Evolutionary conservation across 2,888 invertebrate genomes (phyloP), one percentile per base, ranked within the genome.

Genomic region (Catocala sponsa): DNA sequence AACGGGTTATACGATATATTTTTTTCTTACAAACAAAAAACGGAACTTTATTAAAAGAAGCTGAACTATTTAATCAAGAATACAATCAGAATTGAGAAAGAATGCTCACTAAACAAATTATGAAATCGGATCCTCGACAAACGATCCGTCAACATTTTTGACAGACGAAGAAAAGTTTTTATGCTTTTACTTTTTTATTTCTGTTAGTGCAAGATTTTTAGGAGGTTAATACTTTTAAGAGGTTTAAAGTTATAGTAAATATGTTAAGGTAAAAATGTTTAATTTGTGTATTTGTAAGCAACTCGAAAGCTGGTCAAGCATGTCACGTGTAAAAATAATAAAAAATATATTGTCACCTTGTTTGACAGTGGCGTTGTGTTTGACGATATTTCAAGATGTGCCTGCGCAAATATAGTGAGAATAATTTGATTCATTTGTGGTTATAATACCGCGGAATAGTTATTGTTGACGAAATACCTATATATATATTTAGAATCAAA

Each of bases 61-160:
- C 70, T 74, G 79, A 89, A 89, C 89, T 91, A 91, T 92, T 92
- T 91, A 90, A 92, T 91, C 88, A 81, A 85, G 79, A 83, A 81
- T 75, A 86, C 84, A 91, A 91, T 90, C 89, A 73, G 79, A 68
- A 80, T 74, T 73, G 76, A 81, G 82, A 68, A 51, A 83, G 87
- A 89, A 90, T 87, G 87, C 82, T 85, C 74, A 84, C 88, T 83
- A 90, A 91, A 92, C 85, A 90, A 91, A 90, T 91, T 91, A 90
- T 91, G 93, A 90, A 93, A 93, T 87, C 82, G 79, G 90, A 92
- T 90, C 88, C 79, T 55, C 70, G 56, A 64, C 69, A 87, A 81
- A 84, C 84, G 87, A 92, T 92, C 91, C 89, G 90, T 92, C 92
- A 92, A 67, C 70, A 89, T 77, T 83, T 89, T 66, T 91, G 92